Conservation (phyloP, 2,797 vertebrate species). For the Etheostoma perlongum region DNA sequence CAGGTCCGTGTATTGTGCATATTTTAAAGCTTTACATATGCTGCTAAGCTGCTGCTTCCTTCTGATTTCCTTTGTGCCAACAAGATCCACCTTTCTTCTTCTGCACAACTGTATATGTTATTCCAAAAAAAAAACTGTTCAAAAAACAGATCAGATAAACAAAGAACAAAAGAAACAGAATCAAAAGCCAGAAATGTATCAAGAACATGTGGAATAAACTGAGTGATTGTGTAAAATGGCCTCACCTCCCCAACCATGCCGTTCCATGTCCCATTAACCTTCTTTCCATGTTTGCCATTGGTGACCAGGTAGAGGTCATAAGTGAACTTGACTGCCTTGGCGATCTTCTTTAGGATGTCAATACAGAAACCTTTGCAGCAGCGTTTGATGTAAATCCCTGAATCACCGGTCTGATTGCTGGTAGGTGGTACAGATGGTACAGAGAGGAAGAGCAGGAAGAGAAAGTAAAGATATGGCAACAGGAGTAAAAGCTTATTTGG, state of each 20-base stretch:
- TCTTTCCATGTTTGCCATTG: conserved; percentile 98
- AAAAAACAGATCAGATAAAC: background rate
- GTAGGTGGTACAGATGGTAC: background rate
- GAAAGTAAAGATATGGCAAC: background rate
- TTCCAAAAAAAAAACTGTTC: background rate
- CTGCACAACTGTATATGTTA: background rate
- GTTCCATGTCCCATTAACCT: conserved; percentile 98
- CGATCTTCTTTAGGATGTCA: conserved; percentile 99
- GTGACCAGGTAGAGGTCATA: conserved; percentile 99
- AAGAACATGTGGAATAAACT: background rate
- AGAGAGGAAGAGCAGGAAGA: background rate
- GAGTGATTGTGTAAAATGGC: background rate
- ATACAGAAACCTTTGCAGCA: conserved; percentile 99
- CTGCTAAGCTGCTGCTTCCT: conserved; percentile 27
- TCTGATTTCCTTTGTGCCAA: conserved; percentile 4
- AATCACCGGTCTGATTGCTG: conserved; percentile 95
- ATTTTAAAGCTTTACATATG: conserved; percentile 41
- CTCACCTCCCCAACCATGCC: conserved; percentile 98
- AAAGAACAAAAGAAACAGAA: background rate
- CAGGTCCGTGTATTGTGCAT: conserved; percentile 34
- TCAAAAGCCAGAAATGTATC: background rate
- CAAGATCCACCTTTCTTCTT: conserved; percentile 8
- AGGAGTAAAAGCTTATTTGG: background rate
- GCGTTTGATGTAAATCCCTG: conserved; percentile 97
- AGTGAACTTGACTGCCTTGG: conserved; percentile 96